Base-by-base conservation (phyloP, 2,113 vertebrate species). In the Calonectris borealis region DNA sequence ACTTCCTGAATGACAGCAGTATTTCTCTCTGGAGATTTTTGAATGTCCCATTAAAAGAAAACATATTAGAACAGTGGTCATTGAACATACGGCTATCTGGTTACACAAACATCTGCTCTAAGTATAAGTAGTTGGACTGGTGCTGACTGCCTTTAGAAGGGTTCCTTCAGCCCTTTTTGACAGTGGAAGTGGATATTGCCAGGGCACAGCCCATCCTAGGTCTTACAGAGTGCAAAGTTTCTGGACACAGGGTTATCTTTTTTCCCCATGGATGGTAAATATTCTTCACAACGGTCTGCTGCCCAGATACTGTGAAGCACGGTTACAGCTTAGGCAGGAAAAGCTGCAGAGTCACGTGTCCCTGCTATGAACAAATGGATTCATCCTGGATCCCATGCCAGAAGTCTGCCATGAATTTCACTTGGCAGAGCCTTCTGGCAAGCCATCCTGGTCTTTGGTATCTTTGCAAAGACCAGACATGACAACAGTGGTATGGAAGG, bases 261-360 rank as follows among this genome's bases (percentile, higher is more conserved):
- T 49, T 42, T 2, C 17, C 44, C 12, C 16, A 10, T 13, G 15
- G 21, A 24, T 16, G 25, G 29, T 34, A 13, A 65, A 13, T 34
- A 10, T 22, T 86, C 60, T 66, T 76, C 31, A 14, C n/a, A 78
- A 10, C 18, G 38, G 13, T 25, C 11, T 86, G 64, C 76, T 84
- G 49, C 55, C 14, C 40, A 70, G 49, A 13, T 9, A n/a, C 17
- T 31, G 49, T 31, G 49, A 57, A 44, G 27, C 0, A 0, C 2
- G 0, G 10, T 31, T 73, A n/a, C 31, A 71, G n/a, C 12, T 82
- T 52, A 38, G 49, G 34, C 25, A n/a, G 49, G 27, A 62, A 64
- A 31, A 36, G 69, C 40, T 52, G 44, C 34, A 64, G 52, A 58
- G 57, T 49, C 38, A 31, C 0, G 1, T 48, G 16, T 10, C 72